Percentiles rank a stretch among this genome's conserved stretches.
phyloP scores from a whole-genome alignment of 2,797 vertebrate species.

The Anguilla anguilla region DNA sequence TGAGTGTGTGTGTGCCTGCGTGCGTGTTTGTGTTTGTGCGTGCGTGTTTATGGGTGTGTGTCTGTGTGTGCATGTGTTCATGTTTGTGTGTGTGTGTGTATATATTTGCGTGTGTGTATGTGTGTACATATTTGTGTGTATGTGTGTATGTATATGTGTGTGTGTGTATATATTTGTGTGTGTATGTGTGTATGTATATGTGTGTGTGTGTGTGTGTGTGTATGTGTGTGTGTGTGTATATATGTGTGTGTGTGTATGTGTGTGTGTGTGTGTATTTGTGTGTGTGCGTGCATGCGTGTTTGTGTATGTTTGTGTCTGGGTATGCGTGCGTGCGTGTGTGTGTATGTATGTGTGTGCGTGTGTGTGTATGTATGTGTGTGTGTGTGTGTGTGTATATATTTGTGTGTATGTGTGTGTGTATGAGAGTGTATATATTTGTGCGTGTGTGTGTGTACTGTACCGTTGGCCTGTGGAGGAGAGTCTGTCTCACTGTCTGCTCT shows the following conservation, averaged over 20 bases:
- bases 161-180: not conserved
- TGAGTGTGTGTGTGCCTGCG: not conserved
- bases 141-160: not conserved
- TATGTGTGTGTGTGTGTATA: not conserved
- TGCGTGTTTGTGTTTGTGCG: not conserved
- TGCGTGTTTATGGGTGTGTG: not conserved
- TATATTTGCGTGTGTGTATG: not conserved
- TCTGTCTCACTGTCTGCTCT: conserved; percentile 78
- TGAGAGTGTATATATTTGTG: not conserved
- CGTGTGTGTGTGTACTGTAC: conserved; percentile 20
- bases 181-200: not conserved
- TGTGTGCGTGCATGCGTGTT: not conserved
- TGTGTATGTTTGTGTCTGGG: not conserved
- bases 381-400: not conserved
- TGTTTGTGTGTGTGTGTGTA: not conserved
- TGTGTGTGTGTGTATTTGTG: not conserved
- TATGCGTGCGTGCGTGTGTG: not conserved
- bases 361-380: not conserved
- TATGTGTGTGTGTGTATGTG: not conserved
- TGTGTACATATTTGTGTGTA: not conserved
- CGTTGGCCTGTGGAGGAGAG: conserved; percentile 48
- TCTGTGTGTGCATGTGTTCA: not conserved
- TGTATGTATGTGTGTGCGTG: not conserved
- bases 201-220: not conserved
- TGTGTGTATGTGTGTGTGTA: not conserved